phyloP scores from a whole-genome alignment of 2,888 invertebrate species.

The Meteorus cinctellus region DNA sequence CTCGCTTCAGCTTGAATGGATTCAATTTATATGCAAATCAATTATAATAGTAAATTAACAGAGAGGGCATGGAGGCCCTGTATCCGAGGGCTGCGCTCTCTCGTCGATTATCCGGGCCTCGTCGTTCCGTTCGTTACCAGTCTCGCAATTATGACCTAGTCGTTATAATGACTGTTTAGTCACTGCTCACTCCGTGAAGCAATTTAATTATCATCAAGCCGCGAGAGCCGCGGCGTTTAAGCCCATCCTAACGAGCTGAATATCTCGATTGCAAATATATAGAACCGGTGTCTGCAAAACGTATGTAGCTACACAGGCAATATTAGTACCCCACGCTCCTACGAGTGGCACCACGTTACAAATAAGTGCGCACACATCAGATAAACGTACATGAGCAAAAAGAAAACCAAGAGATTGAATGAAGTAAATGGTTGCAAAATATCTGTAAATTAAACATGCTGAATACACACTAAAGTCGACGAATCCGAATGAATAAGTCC shows the following conservation, averaged over 20 bases:
- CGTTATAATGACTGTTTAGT: constrained; percentile 70
- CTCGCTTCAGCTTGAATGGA: constrained; percentile 63
- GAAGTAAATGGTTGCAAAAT: too few species aligned
- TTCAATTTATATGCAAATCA: constrained; percentile 71
- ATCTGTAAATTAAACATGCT: too few species aligned
- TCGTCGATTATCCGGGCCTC: constrained; percentile 59
- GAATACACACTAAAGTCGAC: too few species aligned
- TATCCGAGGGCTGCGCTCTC: constrained; percentile 25
- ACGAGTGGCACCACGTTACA: too few species aligned
- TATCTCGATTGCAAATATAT: constrained; percentile 54
- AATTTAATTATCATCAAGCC: constrained; percentile 67
- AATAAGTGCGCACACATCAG: too few species aligned
- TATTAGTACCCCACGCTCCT: not conserved
- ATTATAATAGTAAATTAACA: constrained; percentile 69
- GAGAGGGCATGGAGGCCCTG: constrained; percentile 31
- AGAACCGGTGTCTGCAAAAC: constrained; percentile 13
- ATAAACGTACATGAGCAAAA: too few species aligned
- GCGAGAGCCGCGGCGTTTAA: constrained; percentile 47
- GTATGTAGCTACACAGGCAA: constrained; percentile 5
- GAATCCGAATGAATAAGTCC: too few species aligned
- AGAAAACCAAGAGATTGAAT: too few species aligned
- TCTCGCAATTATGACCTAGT: constrained; percentile 67
- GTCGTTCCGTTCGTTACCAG: constrained; percentile 59
- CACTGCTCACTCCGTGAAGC: constrained; percentile 63
- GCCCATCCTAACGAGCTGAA: constrained; percentile 52